Conservation (phyloP, 1,140 invertebrate genomes). For the Drosophila sulfurigaster region DNA sequence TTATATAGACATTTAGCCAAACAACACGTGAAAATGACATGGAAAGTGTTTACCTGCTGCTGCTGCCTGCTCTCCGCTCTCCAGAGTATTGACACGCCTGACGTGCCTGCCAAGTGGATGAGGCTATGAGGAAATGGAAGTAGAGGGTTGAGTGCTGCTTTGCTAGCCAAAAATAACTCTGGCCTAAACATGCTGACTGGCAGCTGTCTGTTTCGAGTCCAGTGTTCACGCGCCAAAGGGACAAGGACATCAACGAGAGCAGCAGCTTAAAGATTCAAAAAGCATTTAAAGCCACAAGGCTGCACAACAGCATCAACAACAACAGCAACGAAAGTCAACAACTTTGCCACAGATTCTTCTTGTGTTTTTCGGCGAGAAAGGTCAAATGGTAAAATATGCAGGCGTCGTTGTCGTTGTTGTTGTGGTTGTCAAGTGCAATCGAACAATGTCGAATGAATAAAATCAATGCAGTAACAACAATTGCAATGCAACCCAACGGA, state of each 20-base stretch:
- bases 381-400: constrained; percentile 73
- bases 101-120: constrained; percentile 39
- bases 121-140: neutral
- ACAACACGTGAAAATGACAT: constrained; percentile 41
- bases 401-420: constrained; percentile 21
- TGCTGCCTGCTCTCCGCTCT: neutral
- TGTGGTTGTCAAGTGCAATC: constrained; percentile 67
- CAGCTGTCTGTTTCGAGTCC: constrained; percentile 4
- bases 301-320: neutral
- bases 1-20: constrained; percentile 35
- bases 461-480: constrained; percentile 56
- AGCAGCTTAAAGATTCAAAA: constrained; percentile 25
- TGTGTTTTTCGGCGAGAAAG: constrained; percentile 35
- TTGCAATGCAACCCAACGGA: constrained; percentile 28
- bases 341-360: constrained; percentile 19
- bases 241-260: neutral
- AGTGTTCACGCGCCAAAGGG: neutral
- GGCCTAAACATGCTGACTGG: neutral
- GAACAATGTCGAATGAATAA: constrained; percentile 61
- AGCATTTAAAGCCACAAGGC: constrained; percentile 41
- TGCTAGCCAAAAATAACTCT: constrained; percentile 1
- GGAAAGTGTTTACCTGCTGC: constrained; percentile 50
- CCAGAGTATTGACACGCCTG: constrained; percentile 42
- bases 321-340: constrained; percentile 37
- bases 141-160: too few relatives aligned